Base-by-base conservation (phyloP, 2,113 vertebrate genomes). In the Hemichromis elongatus region DNA sequence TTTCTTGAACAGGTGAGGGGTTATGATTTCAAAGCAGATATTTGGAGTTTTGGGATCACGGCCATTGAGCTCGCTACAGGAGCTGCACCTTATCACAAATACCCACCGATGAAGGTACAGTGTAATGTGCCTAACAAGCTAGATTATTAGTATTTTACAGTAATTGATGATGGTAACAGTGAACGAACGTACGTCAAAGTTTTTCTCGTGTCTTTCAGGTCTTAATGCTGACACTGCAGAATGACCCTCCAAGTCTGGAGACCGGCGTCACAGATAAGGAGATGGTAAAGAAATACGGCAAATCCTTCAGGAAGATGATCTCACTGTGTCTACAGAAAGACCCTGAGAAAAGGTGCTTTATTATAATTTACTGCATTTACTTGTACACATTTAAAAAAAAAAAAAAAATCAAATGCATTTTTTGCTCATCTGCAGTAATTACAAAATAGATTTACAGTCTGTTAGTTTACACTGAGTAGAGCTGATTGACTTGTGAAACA, bases 1-100 rank as follows among this genome's bases (percentile, higher is more conserved):
- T 9, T 55, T 83, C 93, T 94, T 81, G 12, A 19, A 10, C 91
- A 99, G 99, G 98, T 99, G 77, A 96, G 97, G 95, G 99, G 99
- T 79, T 99, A 99, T 19, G 99, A 99, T 93, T 99, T 99, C 95
- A 99, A 99, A 96, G 99, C 98, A 53, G 99, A 99, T 90, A 99
- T 99, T 90, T 99, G 99, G 99, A 99, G 99, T 94, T 99, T 99
- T 93, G 99, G 99, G 16, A 99, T 99, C 92, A 99, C 99, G 3
- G 99, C 98, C 35, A 99, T 99, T 1, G 99, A 99, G 88, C 93
- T 99, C n/a, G 99, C 99, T 40, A 99, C 98, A 0, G 99, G 99
- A 59, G 98, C 99, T 2, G 99, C 99, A 85, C 99, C 99, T 70
- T 99, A 99, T 90, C 99, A 99, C 93, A 99, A 99, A 94, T 99